Evolutionary conservation across 2,888 invertebrate species (phyloP).

Genomic region (Lacanobia oleracea): DNA sequence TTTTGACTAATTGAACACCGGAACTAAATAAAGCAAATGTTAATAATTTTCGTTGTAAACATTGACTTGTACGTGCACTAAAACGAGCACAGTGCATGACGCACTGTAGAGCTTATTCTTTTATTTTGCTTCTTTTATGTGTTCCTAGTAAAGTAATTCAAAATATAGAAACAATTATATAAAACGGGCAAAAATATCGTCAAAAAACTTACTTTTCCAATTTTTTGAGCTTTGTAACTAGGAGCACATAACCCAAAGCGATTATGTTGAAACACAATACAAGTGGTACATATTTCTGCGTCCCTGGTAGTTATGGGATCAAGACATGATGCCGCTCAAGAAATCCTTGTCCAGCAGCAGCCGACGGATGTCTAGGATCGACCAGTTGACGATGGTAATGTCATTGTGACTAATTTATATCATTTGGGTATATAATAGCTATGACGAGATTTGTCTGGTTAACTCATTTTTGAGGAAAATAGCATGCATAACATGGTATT

Average conservation of each 20-base stretch:
- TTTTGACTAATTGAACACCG: conserved; percentile 66
- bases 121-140: conserved; percentile 61
- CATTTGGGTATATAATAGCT: conserved; percentile 50
- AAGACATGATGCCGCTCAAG: conserved; percentile 96
- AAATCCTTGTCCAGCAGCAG: conserved; percentile 94
- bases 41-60: conserved; percentile 38
- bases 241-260: conserved; percentile 65
- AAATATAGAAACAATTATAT: neutral
- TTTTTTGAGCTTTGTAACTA: conserved; percentile 38
- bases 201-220: neutral
- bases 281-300: conserved; percentile 77
- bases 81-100: conserved; percentile 67
- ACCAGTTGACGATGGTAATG: conserved; percentile 95
- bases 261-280: conserved; percentile 68
- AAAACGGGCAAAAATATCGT: neutral
- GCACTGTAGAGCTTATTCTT: conserved; percentile 72
- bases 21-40: conserved; percentile 47
- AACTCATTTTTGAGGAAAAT: conserved; percentile 10
- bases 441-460: conserved; percentile 26
- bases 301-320: conserved; percentile 94
- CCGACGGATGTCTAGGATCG: conserved; percentile 95
- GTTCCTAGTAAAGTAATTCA: conserved; percentile 60
- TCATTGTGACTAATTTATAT: conserved; percentile 59
- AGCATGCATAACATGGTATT: conserved; percentile 18
- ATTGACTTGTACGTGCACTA: conserved; percentile 62